Percentiles rank a stretch among this genome's conserved stretches.
phyloP scores from a whole-genome alignment of 2,888 invertebrate species.

The Aspidiotus rigidus region DNA sequence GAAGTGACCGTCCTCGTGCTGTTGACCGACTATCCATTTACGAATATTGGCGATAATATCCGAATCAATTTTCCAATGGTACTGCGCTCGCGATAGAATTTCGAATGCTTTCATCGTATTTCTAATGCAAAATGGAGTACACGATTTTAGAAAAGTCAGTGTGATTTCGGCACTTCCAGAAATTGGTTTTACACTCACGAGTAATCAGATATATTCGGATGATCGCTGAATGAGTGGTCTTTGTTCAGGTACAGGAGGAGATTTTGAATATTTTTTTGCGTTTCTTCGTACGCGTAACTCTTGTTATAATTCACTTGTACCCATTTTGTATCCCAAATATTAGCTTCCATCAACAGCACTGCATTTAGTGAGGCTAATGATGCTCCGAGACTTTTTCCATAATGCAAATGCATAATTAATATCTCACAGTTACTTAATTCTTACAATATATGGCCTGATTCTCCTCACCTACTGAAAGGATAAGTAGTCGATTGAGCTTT shows the following conservation, averaged over 20 bases:
- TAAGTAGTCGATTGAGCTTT: slow-evolving; percentile 7
- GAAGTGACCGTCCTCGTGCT: slow-evolving; percentile 54
- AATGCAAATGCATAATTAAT: background rate
- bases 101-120: slow-evolving; percentile 54
- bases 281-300: slow-evolving; percentile 10
- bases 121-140: slow-evolving; percentile 34
- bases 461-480: slow-evolving; percentile 12
- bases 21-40: slow-evolving; percentile 54
- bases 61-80: slow-evolving; percentile 54
- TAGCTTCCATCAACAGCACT: slow-evolving; percentile 46
- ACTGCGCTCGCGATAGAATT: slow-evolving; percentile 53
- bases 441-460: background rate
- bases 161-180: background rate
- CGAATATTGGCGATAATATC: slow-evolving; percentile 52
- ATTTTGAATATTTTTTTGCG: slow-evolving; percentile 43
- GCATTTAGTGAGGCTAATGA: slow-evolving; percentile 54
- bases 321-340: slow-evolving; percentile 42
- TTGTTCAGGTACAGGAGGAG: slow-evolving; percentile 54
- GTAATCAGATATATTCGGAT: slow-evolving; percentile 54
- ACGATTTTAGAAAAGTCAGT: background rate
- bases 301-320: slow-evolving; percentile 14
- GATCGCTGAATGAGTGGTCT: slow-evolving; percentile 60
- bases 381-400: slow-evolving; percentile 42
- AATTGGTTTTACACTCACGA: slow-evolving; percentile 40
- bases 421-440: background rate